These are phyloP conservation scores for Bombylius major DNA, from an alignment of 2,888 invertebrate genomes.

Conservation along the genomic window DNA sequence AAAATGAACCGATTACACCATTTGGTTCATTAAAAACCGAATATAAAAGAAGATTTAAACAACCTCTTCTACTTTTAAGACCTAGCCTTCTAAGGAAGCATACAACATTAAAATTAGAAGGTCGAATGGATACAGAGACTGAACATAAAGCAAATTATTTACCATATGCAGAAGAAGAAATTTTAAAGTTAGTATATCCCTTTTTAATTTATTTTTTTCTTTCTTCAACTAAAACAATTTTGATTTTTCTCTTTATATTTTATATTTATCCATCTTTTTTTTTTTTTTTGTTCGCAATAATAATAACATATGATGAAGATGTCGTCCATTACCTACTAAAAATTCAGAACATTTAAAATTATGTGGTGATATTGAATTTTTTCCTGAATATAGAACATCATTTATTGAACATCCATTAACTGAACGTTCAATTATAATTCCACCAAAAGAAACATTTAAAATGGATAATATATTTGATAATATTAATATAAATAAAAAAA, in stretches of 20 bases:
- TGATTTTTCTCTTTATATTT: background rate
- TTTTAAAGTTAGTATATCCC: slow-evolving; percentile 23
- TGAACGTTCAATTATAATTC: slow-evolving; percentile 18
- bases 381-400: slow-evolving; percentile 25
- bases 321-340: slow-evolving; percentile 26
- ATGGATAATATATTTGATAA: background rate
- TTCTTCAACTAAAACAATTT: background rate
- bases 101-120: slow-evolving; percentile 32
- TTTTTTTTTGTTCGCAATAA: background rate
- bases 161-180: slow-evolving; percentile 30
- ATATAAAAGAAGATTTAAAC: slow-evolving; percentile 18
- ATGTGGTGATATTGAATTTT: slow-evolving; percentile 22
- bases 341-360: slow-evolving; percentile 28
- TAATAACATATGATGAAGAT: slow-evolving; percentile 17
- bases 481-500: too few relatives aligned
- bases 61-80: slow-evolving; percentile 13
- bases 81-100: slow-evolving; percentile 25
- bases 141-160: slow-evolving; percentile 33
- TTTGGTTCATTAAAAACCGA: slow-evolving; percentile 27
- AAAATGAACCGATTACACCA: slow-evolving; percentile 25
- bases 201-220: background rate
- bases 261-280: background rate
- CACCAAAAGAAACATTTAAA: slow-evolving; percentile 3
- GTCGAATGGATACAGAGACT: slow-evolving; percentile 29
- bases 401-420: slow-evolving; percentile 29